A percentile compares a stretch with the other conserved stretches of the same genome.
Evolutionary conservation across 1,140 invertebrate genomes (phyloP).

Genomic region (Drosophila repletoides): DNA sequence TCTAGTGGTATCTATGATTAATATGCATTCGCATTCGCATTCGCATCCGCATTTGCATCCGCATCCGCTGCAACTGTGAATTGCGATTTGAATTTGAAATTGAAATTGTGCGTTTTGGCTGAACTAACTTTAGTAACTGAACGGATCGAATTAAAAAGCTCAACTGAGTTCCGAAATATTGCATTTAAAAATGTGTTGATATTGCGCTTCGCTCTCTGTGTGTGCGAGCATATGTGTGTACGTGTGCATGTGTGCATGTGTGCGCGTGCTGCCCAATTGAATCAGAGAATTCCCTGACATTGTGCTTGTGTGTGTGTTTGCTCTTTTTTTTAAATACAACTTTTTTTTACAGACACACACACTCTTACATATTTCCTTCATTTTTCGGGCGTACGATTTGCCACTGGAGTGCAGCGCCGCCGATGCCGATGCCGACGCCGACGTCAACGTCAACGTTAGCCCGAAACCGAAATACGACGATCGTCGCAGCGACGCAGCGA

Average conservation of each 20-base stretch:
- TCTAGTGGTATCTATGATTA: conserved; percentile 20
- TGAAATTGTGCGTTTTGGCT: conserved; percentile 67
- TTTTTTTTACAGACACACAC: conserved; percentile 28
- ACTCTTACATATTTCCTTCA: conserved; percentile 39
- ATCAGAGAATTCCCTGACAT: conserved; percentile 61
- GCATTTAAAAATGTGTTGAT: conserved; percentile 71
- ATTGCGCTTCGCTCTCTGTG: not conserved
- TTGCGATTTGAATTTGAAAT: conserved; percentile 40
- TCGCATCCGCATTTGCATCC: conserved; percentile 9
- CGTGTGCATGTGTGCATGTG: conserved; percentile 35
- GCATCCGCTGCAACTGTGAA: conserved; percentile 3
- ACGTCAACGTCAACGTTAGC: not conserved
- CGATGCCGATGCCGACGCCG: not conserved
- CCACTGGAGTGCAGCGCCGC: conserved; percentile 54
- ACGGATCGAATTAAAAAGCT: conserved; percentile 82
- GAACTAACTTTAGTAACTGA: conserved; percentile 82
- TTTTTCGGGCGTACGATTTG: conserved; percentile 53
- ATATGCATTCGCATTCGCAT: conserved; percentile 24
- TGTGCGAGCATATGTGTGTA: conserved; percentile 35
- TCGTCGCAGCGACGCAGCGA: not conserved
- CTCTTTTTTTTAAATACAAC: conserved; percentile 54
- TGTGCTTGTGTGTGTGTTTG: conserved; percentile 31
- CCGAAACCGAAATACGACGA: conserved; percentile 19
- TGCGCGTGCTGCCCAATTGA: conserved; percentile 73
- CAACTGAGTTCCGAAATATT: conserved; percentile 82